phyloP scores from a whole-genome alignment of 2,113 vertebrate species.

The Cryptomyrus ogoouensis region DNA sequence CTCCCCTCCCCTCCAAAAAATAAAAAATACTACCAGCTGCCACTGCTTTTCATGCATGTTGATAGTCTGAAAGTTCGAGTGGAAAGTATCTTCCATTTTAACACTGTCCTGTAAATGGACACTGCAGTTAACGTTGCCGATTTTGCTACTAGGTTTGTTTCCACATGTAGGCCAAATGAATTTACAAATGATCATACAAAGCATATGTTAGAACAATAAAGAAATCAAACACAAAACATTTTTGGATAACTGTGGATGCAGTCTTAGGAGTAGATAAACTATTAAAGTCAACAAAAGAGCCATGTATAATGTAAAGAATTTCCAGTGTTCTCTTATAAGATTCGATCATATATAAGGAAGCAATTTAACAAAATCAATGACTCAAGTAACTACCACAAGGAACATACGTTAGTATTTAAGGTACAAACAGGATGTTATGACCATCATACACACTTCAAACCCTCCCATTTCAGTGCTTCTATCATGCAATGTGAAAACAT shows the following conservation, averaged over 20 bases:
- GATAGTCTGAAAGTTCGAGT: neutral
- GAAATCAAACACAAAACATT: neutral
- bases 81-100: neutral
- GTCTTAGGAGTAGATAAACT: neutral
- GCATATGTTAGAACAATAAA: neutral
- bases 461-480: neutral
- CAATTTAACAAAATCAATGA: neutral
- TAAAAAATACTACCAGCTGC: neutral
- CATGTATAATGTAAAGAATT: neutral
- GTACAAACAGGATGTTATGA: neutral
- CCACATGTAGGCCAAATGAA: neutral
- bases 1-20: too few species aligned
- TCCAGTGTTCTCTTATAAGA: neutral
- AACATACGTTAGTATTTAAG: neutral
- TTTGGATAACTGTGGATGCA: neutral
- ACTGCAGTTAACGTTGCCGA: neutral
- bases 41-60: neutral
- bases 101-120: neutral
- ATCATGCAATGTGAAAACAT: neutral
- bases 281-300: neutral
- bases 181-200: neutral
- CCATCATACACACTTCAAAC: neutral
- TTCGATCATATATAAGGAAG: neutral
- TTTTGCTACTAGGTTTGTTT: neutral
- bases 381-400: neutral